phyloP scores from a whole-genome alignment of 2,113 vertebrate genomes.

The Ictalurus punctatus region DNA sequence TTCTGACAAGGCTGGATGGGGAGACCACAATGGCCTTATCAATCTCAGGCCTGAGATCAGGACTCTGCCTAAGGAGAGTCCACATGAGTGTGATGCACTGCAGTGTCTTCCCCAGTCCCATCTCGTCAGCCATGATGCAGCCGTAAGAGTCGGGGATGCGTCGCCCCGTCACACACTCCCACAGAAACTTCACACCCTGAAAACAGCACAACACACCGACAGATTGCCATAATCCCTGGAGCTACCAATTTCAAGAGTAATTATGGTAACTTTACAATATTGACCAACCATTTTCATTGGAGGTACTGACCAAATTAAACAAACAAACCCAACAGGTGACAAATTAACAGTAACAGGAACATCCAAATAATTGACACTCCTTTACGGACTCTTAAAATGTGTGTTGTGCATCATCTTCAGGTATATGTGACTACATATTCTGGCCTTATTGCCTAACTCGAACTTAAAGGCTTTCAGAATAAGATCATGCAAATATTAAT shows the following conservation, averaged over 20 bases:
- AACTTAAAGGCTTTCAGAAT: neutral
- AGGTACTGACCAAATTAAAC: neutral
- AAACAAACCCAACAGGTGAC: neutral
- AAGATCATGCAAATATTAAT: too few relatives aligned
- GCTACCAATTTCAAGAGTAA: too few relatives aligned
- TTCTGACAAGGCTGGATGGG: slow-evolving; percentile 94
- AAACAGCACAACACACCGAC: neutral
- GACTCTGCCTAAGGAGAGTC: slow-evolving; percentile 92
- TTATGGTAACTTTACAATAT: neutral
- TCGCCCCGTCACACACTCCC: slow-evolving; percentile 92
- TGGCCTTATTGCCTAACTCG: neutral
- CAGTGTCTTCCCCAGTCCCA: slow-evolving; percentile 96
- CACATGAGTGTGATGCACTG: slow-evolving; percentile 94
- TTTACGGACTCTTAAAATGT: neutral
- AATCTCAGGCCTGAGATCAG: slow-evolving; percentile 88
- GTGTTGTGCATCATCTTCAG: neutral
- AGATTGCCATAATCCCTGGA: neutral
- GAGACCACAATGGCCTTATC: slow-evolving; percentile 93
- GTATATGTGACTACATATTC: neutral
- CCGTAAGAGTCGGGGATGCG: slow-evolving; percentile 84
- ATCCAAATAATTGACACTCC: neutral
- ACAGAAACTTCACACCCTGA: slow-evolving; percentile 95
- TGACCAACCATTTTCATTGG: neutral
- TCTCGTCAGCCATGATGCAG: slow-evolving; percentile 98
- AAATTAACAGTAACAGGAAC: neutral